phyloP scores from a whole-genome alignment of 2,888 invertebrate genomes.

The Tromatobia lineatoria region DNA sequence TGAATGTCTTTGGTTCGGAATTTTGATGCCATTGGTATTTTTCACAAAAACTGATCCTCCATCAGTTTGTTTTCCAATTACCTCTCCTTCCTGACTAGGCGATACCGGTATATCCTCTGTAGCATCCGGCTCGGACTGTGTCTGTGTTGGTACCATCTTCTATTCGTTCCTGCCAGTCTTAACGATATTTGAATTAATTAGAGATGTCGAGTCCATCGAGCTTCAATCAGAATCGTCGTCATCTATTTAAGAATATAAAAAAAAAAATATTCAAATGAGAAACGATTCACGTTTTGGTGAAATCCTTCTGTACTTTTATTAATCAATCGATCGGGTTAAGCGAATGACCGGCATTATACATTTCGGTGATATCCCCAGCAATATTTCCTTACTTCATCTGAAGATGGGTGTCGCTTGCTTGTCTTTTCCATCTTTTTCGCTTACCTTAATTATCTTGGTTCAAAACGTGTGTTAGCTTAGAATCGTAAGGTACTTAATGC shows the following conservation, averaged over 20 bases:
- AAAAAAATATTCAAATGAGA: background rate
- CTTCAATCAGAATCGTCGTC: too few species aligned
- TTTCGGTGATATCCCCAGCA: too few species aligned
- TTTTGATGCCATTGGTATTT: background rate
- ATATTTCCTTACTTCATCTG: too few species aligned
- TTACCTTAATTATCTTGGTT: too few species aligned
- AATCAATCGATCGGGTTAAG: background rate
- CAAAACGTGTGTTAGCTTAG: too few species aligned
- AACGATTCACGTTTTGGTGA: background rate
- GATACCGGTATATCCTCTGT: background rate
- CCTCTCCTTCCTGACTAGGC: background rate
- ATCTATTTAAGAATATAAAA: too few species aligned
- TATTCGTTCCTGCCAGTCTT: background rate
- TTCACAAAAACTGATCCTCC: background rate
- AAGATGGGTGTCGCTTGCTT: too few species aligned
- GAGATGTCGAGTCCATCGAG: background rate
- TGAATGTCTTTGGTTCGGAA: background rate
- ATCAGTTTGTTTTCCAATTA: background rate
- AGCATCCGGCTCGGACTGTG: background rate
- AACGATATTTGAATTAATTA: background rate
- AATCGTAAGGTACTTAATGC: slow-evolving; percentile 3
- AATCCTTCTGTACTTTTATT: background rate
- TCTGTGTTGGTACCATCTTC: background rate
- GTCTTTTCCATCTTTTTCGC: too few species aligned
- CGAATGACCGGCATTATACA: too few species aligned